phyloP scores from a whole-genome alignment of 2,888 invertebrate species.

The Pachycephus smyrnensis region DNA sequence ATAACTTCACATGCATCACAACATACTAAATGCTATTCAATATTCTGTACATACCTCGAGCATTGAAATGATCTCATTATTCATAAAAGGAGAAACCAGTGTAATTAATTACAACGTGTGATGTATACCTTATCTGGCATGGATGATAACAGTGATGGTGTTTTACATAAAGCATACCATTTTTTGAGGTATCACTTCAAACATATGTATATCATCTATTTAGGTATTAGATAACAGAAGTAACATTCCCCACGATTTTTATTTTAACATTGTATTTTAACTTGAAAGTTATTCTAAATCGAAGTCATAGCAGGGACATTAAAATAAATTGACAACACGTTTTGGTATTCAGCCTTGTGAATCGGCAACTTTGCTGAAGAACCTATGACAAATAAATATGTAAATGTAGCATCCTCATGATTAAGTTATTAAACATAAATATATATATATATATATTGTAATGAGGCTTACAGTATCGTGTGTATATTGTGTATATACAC shows the following conservation, averaged over 20 bases:
- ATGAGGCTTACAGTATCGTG: not conserved
- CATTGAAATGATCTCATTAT: not conserved
- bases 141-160: not conserved
- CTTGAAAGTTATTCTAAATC: not conserved
- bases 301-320: not conserved
- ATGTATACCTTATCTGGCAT: not conserved
- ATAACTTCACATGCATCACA: not conserved
- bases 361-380: not conserved
- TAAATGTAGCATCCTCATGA: not conserved
- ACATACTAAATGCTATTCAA: not conserved
- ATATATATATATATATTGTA: constrained; percentile 3
- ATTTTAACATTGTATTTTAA: not conserved
- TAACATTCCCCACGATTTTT: not conserved
- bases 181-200: not conserved
- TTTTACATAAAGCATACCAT: not conserved
- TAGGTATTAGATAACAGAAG: not conserved
- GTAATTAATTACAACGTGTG: not conserved
- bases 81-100: not conserved
- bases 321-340: not conserved
- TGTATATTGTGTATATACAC: constrained; percentile 42
- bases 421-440: constrained; percentile 1
- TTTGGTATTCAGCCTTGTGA: not conserved
- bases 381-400: not conserved
- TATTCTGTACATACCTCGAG: not conserved
- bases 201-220: not conserved